A percentile compares a stretch with the other conserved stretches of the same genome.
These are phyloP conservation scores for Cactoblastis cactorum DNA, from an alignment of 2,888 invertebrate genomes.

Conservation along the genomic window DNA sequence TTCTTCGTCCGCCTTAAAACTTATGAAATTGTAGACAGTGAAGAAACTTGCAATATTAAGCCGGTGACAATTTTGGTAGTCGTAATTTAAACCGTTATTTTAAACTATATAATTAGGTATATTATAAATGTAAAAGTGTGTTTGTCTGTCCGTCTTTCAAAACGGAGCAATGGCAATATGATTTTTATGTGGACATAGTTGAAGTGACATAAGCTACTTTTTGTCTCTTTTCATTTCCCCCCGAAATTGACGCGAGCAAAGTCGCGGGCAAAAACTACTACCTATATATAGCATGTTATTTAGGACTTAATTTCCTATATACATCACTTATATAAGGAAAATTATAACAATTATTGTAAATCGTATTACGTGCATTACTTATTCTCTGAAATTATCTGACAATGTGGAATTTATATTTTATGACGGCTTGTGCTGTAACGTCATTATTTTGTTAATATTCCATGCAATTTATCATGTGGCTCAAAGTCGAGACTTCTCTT, in stretches of 20 bases:
- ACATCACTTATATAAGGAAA: not conserved
- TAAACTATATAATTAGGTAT: too few species aligned
- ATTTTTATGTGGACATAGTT: too few species aligned
- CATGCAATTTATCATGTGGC: not conserved
- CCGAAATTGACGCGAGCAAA: too few species aligned
- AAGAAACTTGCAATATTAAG: not conserved
- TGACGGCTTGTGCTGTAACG: not conserved
- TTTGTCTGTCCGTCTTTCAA: too few species aligned
- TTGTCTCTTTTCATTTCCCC: too few species aligned
- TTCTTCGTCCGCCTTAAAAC: conserved; percentile 10
- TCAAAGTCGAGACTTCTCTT: not conserved
- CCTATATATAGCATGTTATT: not conserved
- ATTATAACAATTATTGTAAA: not conserved
- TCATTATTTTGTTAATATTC: not conserved
- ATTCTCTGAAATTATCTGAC: not conserved
- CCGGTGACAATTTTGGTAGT: too few species aligned
- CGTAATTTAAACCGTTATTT: too few species aligned
- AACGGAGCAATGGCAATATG: too few species aligned
- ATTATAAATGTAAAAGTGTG: too few species aligned
- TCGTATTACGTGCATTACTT: not conserved
- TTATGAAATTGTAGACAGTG: not conserved
- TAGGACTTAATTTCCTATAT: not conserved
- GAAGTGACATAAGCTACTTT: too few species aligned
- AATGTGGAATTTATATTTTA: not conserved
- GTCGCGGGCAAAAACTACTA: too few species aligned